Conservation (phyloP, 1,140 invertebrate species). For the Trichogramma pretiosum region DNA sequence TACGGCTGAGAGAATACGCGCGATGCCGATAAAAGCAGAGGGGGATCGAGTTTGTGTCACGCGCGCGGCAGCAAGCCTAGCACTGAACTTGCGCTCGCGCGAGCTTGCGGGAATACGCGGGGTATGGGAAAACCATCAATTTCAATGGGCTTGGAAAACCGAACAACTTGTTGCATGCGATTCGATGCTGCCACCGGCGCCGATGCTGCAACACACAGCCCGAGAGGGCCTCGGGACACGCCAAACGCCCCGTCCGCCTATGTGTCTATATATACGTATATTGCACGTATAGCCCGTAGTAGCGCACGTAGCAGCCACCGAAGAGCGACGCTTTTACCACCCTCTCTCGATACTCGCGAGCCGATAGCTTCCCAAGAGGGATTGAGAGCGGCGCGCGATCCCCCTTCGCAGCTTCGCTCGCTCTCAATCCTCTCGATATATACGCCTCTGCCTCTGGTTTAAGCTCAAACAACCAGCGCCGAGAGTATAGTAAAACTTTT, state of each 20-base stretch:
- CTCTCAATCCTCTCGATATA: constrained; percentile 12
- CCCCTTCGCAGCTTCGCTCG: constrained; percentile 13
- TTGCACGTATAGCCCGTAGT: too few species aligned
- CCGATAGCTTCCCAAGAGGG: constrained; percentile 46
- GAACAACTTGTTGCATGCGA: constrained; percentile 45
- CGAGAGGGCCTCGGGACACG: constrained; percentile 27
- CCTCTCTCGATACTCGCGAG: constrained; percentile 46
- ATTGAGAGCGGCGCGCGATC: constrained; percentile 33
- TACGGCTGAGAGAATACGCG: too few species aligned
- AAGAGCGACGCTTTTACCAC: too few species aligned
- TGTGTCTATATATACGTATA: too few species aligned
- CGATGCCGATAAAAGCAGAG: too few species aligned
- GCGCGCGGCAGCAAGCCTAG: too few species aligned
- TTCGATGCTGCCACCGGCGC: constrained; percentile 13
- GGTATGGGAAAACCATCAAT: constrained; percentile 50
- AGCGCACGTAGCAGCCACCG: too few species aligned
- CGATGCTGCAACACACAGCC: constrained; percentile 22
- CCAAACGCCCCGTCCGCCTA: background rate
- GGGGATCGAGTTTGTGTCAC: too few species aligned
- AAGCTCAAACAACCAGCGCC: background rate
- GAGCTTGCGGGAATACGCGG: constrained; percentile 37
- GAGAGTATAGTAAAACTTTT: too few species aligned
- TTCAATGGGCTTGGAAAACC: constrained; percentile 50
- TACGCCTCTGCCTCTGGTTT: too few species aligned
- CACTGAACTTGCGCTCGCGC: constrained; percentile 1